phyloP scores from a whole-genome alignment of 1,140 invertebrate genomes.

The Microplitis demolitor region DNA sequence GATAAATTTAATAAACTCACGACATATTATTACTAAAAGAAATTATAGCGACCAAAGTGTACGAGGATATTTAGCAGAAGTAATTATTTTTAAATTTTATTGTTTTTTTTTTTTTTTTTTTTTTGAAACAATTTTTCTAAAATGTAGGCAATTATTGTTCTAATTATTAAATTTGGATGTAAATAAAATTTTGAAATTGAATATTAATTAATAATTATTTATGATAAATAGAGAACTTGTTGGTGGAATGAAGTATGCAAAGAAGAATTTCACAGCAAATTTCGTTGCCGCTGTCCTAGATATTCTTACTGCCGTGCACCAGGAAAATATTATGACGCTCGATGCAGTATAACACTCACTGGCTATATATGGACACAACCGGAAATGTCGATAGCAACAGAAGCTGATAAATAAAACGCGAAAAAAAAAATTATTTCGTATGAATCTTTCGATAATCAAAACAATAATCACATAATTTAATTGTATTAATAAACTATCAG shows the following conservation, averaged over 20 bases:
- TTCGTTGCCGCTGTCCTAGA: constrained; percentile 83
- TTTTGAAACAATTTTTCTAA: too few species aligned
- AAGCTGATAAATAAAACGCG: constrained; percentile 30
- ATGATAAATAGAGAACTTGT: constrained; percentile 73
- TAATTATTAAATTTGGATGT: too few species aligned
- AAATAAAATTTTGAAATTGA: too few species aligned
- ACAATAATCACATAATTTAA: too few species aligned
- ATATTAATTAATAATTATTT: not conserved
- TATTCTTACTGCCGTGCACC: constrained; percentile 87
- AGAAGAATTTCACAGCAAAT: constrained; percentile 85
- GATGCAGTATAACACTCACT: constrained; percentile 86
- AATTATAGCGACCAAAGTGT: constrained; percentile 80
- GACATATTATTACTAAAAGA: constrained; percentile 65
- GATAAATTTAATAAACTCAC: constrained; percentile 39
- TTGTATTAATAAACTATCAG: too few species aligned
- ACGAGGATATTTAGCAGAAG: constrained; percentile 80
- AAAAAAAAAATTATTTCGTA: too few species aligned
- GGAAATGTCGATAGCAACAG: constrained; percentile 60
- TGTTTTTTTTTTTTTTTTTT: too few species aligned
- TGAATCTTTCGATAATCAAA: too few species aligned
- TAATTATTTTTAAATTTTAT: constrained; percentile 46
- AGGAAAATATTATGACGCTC: constrained; percentile 87
- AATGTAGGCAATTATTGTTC: too few species aligned
- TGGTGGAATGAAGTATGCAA: constrained; percentile 95
- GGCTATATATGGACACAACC: constrained; percentile 88